Conservation (phyloP, 2,113 vertebrate genomes). For the Cheilinus undulatus region DNA sequence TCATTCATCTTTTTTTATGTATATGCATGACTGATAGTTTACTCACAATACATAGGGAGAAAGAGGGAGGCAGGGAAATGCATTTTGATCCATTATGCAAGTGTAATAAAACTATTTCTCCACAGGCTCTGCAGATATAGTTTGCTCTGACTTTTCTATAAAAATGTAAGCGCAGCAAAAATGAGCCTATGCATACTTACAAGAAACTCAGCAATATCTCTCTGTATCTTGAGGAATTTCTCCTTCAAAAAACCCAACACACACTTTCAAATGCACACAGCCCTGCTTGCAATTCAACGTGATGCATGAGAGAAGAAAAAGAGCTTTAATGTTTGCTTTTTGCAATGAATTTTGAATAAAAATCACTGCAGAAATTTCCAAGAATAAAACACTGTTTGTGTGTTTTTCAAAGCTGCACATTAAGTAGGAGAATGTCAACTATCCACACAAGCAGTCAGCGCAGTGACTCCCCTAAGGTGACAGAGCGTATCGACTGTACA, state of each 20-base stretch:
- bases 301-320: slow-evolving; percentile 12
- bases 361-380: not conserved
- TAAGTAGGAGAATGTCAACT: not conserved
- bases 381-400: not conserved
- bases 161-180: slow-evolving; percentile 54
- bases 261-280: not conserved
- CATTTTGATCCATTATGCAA: slow-evolving; percentile 60
- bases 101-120: slow-evolving; percentile 62
- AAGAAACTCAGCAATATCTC: slow-evolving; percentile 56
- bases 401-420: not conserved
- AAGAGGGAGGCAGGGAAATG: slow-evolving; percentile 25
- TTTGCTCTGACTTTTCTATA: slow-evolving; percentile 46
- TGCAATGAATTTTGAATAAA: slow-evolving; percentile 15
- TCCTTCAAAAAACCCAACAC: slow-evolving; percentile 6
- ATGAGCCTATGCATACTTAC: slow-evolving; percentile 43
- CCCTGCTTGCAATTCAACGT: slow-evolving; percentile 6
- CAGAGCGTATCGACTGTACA: not conserved
- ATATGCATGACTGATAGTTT: slow-evolving; percentile 53
- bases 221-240: slow-evolving; percentile 32
- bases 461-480: slow-evolving; percentile 10
- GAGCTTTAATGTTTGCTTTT: slow-evolving; percentile 31
- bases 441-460: not conserved
- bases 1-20: slow-evolving; percentile 16
- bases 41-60: slow-evolving; percentile 34
- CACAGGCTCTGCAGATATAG: slow-evolving; percentile 39